Conservation (phyloP, 2,888 invertebrate genomes). For the Drosophila phalerata region DNA sequence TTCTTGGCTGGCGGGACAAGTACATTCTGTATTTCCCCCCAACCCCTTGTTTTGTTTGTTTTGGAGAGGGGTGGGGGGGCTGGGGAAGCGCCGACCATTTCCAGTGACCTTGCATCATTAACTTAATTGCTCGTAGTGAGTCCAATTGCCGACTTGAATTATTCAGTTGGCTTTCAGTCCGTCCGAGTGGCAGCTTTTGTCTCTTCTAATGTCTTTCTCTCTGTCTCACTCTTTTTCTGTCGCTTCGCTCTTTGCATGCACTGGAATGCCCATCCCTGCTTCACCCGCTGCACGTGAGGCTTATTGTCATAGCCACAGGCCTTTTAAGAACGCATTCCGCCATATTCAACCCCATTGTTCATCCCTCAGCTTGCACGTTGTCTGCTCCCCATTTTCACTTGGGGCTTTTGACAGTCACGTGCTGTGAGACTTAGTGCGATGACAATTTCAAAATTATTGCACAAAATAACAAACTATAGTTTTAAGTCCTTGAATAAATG, state of each 20-base stretch:
- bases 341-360: too few species aligned
- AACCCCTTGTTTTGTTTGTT: constrained; percentile 27
- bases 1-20: constrained; percentile 45
- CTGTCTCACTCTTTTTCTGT: neutral
- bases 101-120: constrained; percentile 82
- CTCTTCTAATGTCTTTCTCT: constrained; percentile 48
- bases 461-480: constrained; percentile 20
- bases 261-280: constrained; percentile 13
- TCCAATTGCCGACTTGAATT: constrained; percentile 79
- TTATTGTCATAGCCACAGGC: constrained; percentile 30
- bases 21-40: neutral
- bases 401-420: constrained; percentile 58
- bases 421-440: constrained; percentile 61
- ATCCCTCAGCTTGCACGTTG: constrained; percentile 47
- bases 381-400: constrained; percentile 10
- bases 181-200: constrained; percentile 56
- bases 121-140: constrained; percentile 75
- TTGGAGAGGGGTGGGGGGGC: constrained; percentile 1
- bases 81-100: constrained; percentile 49
- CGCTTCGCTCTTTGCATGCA: constrained; percentile 33
- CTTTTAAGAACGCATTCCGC: constrained; percentile 4
- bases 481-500: constrained; percentile 13
- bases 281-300: constrained; percentile 17
- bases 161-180: constrained; percentile 66
- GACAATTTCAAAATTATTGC: constrained; percentile 48